phyloP scores from a whole-genome alignment of 2,888 invertebrate species.

The Dysmachus trigonus region DNA sequence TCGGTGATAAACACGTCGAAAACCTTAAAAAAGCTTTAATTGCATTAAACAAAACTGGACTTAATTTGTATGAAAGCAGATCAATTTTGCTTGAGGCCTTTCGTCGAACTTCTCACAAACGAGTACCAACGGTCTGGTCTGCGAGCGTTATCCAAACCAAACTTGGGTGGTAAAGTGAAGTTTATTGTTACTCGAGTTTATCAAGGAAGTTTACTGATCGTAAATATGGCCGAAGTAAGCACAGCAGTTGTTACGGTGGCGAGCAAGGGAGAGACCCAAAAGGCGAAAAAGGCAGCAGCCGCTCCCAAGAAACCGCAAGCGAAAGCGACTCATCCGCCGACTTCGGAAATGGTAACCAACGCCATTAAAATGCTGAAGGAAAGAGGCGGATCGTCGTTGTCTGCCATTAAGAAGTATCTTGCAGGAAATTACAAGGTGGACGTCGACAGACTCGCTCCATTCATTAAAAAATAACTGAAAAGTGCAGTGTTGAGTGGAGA shows the following conservation, averaged over 20 bases:
- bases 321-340: slow-evolving; percentile 63
- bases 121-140: neutral
- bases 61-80: neutral
- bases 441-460: slow-evolving; percentile 68
- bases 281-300: neutral
- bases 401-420: slow-evolving; percentile 70
- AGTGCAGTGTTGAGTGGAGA: slow-evolving; percentile 67
- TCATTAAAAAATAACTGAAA: slow-evolving; percentile 70
- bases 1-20: neutral
- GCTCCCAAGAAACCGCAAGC: neutral
- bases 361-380: slow-evolving; percentile 61
- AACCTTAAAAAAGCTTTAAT: neutral
- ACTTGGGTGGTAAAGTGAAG: neutral
- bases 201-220: neutral
- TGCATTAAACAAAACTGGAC: neutral
- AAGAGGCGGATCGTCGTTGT: slow-evolving; percentile 69
- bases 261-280: neutral
- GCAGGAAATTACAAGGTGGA: slow-evolving; percentile 70
- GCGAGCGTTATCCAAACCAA: too few species aligned
- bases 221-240: neutral
- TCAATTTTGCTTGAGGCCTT: neutral
- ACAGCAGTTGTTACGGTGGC: neutral
- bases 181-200: neutral
- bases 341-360: slow-evolving; percentile 56
- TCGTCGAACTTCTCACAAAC: neutral